These are phyloP conservation scores for Hyperopisus bebe DNA, from an alignment of 2,113 vertebrate genomes.

Conservation along the genomic window DNA sequence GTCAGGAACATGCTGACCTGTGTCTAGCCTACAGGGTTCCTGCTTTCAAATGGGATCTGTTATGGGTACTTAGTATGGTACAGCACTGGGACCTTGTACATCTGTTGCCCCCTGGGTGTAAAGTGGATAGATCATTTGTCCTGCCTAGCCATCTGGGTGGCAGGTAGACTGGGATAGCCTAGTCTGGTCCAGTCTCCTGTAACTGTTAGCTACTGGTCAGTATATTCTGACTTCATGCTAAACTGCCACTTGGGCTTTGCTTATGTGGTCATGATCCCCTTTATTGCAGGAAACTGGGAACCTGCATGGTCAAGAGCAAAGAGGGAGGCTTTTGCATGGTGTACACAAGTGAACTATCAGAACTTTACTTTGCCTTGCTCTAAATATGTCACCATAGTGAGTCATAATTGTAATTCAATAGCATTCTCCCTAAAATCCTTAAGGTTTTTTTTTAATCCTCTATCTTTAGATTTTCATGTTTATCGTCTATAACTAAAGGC, in stretches of 20 bases:
- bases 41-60: neutral
- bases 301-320: neutral
- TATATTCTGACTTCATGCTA: neutral
- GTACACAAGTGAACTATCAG: neutral
- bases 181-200: neutral
- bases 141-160: neutral
- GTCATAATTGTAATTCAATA: neutral
- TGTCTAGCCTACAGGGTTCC: neutral
- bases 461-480: conserved; percentile 12
- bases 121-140: neutral
- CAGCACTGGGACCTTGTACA: neutral
- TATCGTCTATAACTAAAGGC: neutral
- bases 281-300: neutral
- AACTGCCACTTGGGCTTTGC: neutral
- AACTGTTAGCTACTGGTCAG: neutral
- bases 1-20: conserved; percentile 4
- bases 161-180: neutral
- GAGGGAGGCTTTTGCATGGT: neutral
- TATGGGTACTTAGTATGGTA: neutral
- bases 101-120: neutral
- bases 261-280: neutral
- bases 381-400: neutral
- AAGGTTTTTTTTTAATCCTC: neutral
- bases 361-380: neutral
- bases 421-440: neutral